phyloP scores from a whole-genome alignment of 1,140 invertebrate species.

The Drosophila ercepeae region DNA sequence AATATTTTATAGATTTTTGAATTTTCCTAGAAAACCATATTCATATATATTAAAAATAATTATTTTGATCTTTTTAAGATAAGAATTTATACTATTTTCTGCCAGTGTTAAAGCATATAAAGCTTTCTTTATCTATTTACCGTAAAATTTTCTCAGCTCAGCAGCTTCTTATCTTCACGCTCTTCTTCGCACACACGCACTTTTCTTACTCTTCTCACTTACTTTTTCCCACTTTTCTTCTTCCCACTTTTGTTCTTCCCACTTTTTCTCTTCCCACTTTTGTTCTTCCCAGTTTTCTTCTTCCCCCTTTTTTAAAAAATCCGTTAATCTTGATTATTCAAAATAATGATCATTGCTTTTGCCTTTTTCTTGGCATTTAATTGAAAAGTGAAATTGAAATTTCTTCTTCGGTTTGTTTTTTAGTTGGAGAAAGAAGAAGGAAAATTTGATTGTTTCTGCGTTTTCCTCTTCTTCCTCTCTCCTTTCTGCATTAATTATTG shows the following conservation, averaged over 20 bases:
- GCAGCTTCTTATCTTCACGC: neutral
- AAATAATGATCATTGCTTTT: constrained; percentile 15
- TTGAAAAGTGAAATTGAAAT: constrained; percentile 77
- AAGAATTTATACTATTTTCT: too few relatives aligned
- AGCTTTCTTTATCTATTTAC: neutral
- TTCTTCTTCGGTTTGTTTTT: constrained; percentile 22
- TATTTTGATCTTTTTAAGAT: too few relatives aligned
- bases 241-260: too few relatives aligned
- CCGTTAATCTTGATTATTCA: too few relatives aligned
- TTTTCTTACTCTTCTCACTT: too few relatives aligned
- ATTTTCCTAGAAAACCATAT: too few relatives aligned
- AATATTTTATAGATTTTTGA: too few relatives aligned
- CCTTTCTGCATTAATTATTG: constrained; percentile 59
- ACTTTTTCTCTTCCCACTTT: too few relatives aligned
- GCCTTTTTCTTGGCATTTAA: constrained; percentile 39
- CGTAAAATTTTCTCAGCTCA: neutral
- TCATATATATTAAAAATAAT: too few relatives aligned
- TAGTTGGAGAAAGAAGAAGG: constrained; percentile 20
- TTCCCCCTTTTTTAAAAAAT: neutral
- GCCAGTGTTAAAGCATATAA: too few relatives aligned
- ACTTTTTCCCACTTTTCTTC: too few relatives aligned
- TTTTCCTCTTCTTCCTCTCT: constrained; percentile 26
- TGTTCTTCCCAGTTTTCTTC: too few relatives aligned
- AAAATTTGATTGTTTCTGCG: constrained; percentile 45
- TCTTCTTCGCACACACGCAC: neutral